Percentiles rank a stretch among this genome's conserved stretches.
Evolutionary conservation across 1,140 invertebrate species (phyloP).

Genomic region (Gyrodactylus salaris): DNA sequence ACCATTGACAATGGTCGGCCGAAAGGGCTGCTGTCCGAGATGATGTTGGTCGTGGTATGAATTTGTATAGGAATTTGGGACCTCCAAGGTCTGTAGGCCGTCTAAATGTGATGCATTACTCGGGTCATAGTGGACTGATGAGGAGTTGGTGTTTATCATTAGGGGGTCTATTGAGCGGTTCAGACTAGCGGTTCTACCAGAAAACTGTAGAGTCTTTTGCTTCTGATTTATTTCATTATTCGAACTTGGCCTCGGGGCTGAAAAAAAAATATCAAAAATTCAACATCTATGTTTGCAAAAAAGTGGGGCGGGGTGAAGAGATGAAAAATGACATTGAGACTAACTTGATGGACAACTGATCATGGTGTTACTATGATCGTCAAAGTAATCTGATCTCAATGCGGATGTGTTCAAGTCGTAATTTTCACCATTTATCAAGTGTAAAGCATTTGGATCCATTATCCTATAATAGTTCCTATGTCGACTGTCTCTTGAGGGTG

Average conservation of each 20-base stretch:
- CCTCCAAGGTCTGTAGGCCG: too few species aligned
- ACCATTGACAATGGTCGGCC: background rate
- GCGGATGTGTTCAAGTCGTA: background rate
- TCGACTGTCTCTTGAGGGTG: slow-evolving; percentile 1
- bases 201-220: background rate
- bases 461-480: background rate
- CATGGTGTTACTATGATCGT: background rate
- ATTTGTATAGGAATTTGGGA: too few species aligned
- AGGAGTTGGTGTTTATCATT: background rate
- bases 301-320: background rate
- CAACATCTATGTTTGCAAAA: too few species aligned
- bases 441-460: background rate
- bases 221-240: background rate
- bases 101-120: too few species aligned
- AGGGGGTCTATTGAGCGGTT: background rate
- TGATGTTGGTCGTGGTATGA: too few species aligned
- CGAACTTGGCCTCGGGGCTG: background rate
- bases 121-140: too few species aligned
- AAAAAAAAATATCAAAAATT: too few species aligned
- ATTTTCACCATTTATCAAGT: background rate
- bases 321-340: background rate
- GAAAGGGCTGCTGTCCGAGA: too few species aligned
- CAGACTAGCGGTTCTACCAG: background rate
- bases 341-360: background rate
- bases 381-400: background rate